Evolutionary conservation across 2,113 vertebrate genomes (phyloP), one percentile per base, ranked within the genome.

Genomic region (Perccottus glenii): DNA sequence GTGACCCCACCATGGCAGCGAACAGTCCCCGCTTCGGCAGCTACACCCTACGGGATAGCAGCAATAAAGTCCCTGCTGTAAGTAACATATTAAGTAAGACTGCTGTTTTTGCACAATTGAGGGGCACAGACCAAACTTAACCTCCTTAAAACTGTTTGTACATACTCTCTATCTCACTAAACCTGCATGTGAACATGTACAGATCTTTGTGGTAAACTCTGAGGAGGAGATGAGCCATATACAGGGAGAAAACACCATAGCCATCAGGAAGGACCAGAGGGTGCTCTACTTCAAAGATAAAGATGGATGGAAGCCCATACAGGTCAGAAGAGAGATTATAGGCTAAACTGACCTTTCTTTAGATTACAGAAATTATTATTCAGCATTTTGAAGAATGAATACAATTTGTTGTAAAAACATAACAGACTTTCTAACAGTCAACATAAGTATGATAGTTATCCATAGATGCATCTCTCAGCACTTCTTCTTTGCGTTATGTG

Each of bases 141-240:
- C 19, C 19, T 27, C 19, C 19, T 27, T 27, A 27, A 1, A 27
- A 1, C 3, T 14, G 27, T 5, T 33, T 53, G 32, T 14, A 11
- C 5, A 11, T 40, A 40, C 38, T 9, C 19, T 51, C 11, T 14
- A 6, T 15, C 5, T 3, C 14, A 5, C 38, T 40, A 3, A 16
- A 11, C 19, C 7, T 45, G 36, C 63, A 14, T 46, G 1, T 33
- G 6, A 15, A 46, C 38, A 40, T 66, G 53, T 69, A 56, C 84
- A 97, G 96, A 97, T 98, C 89, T 98, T 95, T 91, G 94, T 98
- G 81, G 95, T 98, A 58, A 95, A 92, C 81, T 94, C 89, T 81
- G 92, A 93, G 81, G 96, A 96, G 64, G 96, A 97, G 67, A 77
- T 98, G 78, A 85, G 90, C 11, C 90, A 62, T 32, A 81, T 98